Base-by-base conservation (phyloP, 2,113 vertebrate genomes). In the Eulemur rufifrons region DNA sequence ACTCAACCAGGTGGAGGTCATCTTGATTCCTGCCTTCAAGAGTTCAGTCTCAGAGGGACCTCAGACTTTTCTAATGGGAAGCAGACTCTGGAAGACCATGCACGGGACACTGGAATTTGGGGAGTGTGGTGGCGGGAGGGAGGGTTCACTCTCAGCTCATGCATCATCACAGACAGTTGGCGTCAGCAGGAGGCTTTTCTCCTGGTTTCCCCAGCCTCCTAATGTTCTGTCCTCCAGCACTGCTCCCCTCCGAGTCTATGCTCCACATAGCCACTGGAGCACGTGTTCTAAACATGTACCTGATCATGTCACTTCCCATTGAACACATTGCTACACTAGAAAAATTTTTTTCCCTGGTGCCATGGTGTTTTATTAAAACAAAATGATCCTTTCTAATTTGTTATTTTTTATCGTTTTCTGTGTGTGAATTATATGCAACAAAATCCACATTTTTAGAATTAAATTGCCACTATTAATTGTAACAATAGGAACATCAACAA, bases 141-240 rank as follows among this genome's bases (percentile, higher is more conserved):
- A 12, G 20, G 86, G 34, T 25, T 32, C 0, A 0, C 2, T 42
- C 1, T n/a, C 8, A 34, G 27, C 32, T 3, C n/a, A 50, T 8
- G 7, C 1, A 13, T 6, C 63, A 23, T 21, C 29, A 13, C 11
- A 29, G 64, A 66, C 6, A 12, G 25, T 5, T 45, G 69, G 27
- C 34, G 10, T 66, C 8, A 45, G 89, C 27, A 71, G 45, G 54
- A 25, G 25, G 61, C 54, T 71, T 59, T 42, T 37, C 52, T 88
- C 77, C 45, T 61, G 42, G 61, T 68, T 63, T 12, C 69, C 73
- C 27, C 6, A 13, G 25, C 17, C 50, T 68, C 7, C 27, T n/a
- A 66, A 27, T 1, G 11, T 39, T 76, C 45, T 76, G 59, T 20
- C 52, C 23, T 29, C 50, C 27, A 37, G 54, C 21, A 29, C 42